These are phyloP conservation scores for Shargacucullia verbasci DNA, from an alignment of 2,888 invertebrate species.

Conservation along the genomic window DNA sequence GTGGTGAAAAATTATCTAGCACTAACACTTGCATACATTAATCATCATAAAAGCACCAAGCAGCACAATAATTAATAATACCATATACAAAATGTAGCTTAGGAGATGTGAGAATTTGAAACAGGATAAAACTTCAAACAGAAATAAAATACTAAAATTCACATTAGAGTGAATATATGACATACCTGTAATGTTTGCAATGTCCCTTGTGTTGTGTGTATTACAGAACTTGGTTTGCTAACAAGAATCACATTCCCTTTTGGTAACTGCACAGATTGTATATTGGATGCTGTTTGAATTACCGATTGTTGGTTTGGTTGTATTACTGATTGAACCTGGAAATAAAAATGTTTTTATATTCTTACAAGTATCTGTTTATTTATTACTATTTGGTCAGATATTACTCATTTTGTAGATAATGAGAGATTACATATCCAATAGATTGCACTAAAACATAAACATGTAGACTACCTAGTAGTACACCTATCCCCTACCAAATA, in stretches of 20 bases:
- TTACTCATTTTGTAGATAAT: no score
- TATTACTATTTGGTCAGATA: no score
- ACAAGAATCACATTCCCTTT: conserved; percentile 97
- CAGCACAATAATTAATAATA: no score
- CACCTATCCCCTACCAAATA: conserved; percentile 7
- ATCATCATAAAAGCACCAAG: no score
- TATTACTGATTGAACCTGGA: conserved; percentile 97
- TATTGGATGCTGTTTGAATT: conserved; percentile 97
- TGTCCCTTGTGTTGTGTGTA: conserved; percentile 96
- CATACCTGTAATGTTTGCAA: conserved; percentile 95
- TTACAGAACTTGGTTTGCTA: conserved; percentile 97
- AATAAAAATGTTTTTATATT: conserved; percentile 52
- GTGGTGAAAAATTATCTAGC: no score
- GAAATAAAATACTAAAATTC: neutral
- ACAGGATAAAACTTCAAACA: neutral
- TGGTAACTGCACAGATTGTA: conserved; percentile 94
- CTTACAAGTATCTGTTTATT: no score
- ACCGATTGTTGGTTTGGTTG: conserved; percentile 98
- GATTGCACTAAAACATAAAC: conserved; percentile 22
- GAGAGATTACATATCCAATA: no score
- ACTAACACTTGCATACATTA: no score
- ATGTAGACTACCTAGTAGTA: conserved; percentile 13
- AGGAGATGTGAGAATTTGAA: no score
- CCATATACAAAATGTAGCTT: no score
- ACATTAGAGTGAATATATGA: conserved; percentile 77